Conservation (phyloP, 1,140 invertebrate species). For the Drosophila simulans region DNA sequence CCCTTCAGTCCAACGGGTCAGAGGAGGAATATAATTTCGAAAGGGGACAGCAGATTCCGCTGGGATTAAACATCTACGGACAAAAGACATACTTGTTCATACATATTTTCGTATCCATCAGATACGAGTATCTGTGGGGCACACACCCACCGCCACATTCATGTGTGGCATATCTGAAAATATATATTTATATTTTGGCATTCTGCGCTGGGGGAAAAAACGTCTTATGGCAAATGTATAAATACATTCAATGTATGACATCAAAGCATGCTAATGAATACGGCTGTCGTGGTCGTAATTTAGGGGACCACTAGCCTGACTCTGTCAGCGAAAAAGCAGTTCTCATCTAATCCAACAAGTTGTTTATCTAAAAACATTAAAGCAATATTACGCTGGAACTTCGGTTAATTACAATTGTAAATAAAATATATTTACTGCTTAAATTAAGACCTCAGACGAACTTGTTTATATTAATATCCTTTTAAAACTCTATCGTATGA, state of each 20-base stretch:
- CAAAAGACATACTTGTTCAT: conserved; percentile 8
- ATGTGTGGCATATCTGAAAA: conserved; percentile 29
- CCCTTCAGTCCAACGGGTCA: conserved; percentile 23
- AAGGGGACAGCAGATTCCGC: conserved; percentile 28
- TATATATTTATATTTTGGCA: conserved; percentile 40
- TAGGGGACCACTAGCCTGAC: conserved; percentile 3
- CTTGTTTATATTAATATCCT: too few species aligned
- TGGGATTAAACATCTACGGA: conserved; percentile 35
- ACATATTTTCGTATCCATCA: conserved; percentile 33
- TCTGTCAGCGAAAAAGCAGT: conserved; percentile 2
- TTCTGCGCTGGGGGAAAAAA: conserved; percentile 8
- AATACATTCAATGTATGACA: conserved; percentile 20
- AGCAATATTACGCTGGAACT: too few species aligned
- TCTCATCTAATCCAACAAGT: conserved; percentile 20
- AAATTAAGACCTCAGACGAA: not conserved
- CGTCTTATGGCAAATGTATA: conserved; percentile 4
- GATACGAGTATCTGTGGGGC: conserved; percentile 17
- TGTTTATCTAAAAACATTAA: not conserved
- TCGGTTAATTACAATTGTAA: too few species aligned
- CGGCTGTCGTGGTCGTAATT: conserved; percentile 29
- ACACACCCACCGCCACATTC: conserved; percentile 17
- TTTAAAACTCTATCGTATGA: too few species aligned
- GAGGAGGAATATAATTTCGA: conserved; percentile 20
- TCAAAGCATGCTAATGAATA: conserved; percentile 42
- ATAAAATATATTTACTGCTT: not conserved